Base-by-base conservation (phyloP, 2,797 vertebrate genomes). In the Aeoliscus strigatus region DNA sequence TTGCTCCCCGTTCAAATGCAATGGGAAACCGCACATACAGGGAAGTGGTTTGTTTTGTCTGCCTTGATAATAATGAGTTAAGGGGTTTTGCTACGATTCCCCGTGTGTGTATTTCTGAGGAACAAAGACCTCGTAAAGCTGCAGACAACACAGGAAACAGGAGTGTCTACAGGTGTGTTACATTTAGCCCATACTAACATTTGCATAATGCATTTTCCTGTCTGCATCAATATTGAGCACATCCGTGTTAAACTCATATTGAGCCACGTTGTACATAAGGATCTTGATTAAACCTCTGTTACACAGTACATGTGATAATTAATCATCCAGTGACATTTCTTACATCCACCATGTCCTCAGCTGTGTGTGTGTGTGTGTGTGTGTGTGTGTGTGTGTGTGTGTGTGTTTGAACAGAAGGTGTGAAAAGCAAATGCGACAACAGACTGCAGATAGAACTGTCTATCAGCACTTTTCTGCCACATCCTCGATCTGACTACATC, bases 21-120 rank as follows among this genome's bases (percentile, higher is more conserved):
- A 86, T 73, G 75, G 77, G 67, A 83, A 85, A 76, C 68, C 75
- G 78, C 84, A 86, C 67, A 52, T 59, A 66, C 53, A 39, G 51
- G 44, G 57, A 75, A 76, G 77, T 78, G 60, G 52, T 73, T 80
- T 83, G 79, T 85, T 86, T 84, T 78, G 73, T 80, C 68, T 73
- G 69, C 56, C 59, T 77, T 60, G 65, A 82, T 77, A 76, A 79
- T 83, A 79, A 73, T 32, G 50, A 41, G 55, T 60, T 65, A 70
- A 51, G 21, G 42, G 50, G 27, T 50, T 59, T 36, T 36, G 34
- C 43, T 66, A 47, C 60, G 43, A 50, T 63, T 48, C 38, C 26
- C 38, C 63, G 39, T 33, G 60, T 58, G 45, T 54, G 5, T 62
- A 16, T 63, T 74, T 39, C 59, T 45, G 51, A 53, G 46, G 56